Percentiles rank a stretch among this genome's conserved stretches.
These are phyloP conservation scores for Bucorvus abyssinicus DNA, from an alignment of 2,797 vertebrate species.

Conservation along the genomic window DNA sequence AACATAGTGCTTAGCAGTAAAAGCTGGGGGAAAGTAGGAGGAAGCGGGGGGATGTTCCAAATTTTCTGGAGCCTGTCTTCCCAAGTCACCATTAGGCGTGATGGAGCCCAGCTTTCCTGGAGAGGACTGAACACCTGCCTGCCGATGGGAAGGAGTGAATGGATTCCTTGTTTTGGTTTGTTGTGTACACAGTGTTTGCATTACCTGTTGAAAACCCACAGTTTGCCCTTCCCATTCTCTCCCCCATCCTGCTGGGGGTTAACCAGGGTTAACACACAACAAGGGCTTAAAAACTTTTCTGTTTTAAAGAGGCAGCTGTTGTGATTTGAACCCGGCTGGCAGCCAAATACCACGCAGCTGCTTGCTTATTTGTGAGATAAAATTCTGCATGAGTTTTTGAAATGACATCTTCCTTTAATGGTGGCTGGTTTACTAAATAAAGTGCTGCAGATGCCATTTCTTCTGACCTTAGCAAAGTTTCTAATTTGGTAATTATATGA, in stretches of 20 bases:
- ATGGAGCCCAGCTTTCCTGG: not conserved
- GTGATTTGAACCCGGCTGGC: too few relatives aligned
- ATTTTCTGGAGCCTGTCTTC: not conserved
- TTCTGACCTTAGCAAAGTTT: not conserved
- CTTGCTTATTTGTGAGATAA: not conserved
- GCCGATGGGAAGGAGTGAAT: not conserved
- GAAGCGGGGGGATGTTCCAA: not conserved
- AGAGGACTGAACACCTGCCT: not conserved
- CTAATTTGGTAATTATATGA: not conserved
- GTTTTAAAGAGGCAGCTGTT: not conserved
- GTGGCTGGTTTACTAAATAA: not conserved
- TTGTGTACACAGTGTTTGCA: fast-evolving
- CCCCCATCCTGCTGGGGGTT: fast-evolving
- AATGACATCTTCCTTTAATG: not conserved
- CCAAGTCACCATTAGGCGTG: fast-evolving
- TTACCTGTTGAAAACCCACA: not conserved
- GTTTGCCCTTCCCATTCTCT: not conserved
- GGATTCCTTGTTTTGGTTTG: not conserved
- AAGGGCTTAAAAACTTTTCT: not conserved
- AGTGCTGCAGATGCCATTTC: not conserved
- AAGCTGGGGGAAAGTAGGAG: not conserved
- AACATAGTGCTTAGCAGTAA: not conserved
- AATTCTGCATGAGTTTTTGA: not conserved
- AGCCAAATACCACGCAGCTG: too few relatives aligned
- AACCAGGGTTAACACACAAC: not conserved